Evolutionary conservation across 1,140 invertebrate species (phyloP), one percentile per base, ranked within the genome.

Genomic region (Bombus pyrosoma): DNA sequence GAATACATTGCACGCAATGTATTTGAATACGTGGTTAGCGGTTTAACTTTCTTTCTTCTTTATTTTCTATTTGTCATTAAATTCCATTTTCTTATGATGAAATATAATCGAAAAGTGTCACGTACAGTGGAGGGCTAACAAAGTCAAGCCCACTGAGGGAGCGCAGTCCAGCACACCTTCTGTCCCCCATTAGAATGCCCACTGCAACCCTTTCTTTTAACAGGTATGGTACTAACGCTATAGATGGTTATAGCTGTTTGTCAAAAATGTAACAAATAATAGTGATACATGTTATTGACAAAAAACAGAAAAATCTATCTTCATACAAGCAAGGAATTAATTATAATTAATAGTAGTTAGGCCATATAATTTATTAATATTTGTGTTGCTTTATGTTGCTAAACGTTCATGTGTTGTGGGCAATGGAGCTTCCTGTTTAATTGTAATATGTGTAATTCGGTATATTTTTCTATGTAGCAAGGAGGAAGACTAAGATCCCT

Each of bases 171-270:
- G 96, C 97, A 79, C 95, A 96, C 95, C 96, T 97, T 94, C 96
- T 97, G 89, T 97, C 97, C 93, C 97, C 97, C 93, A 97, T 97
- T 95, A 96, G 96, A 95, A 97, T 97, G 96, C 96, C 97, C 91
- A 95, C 92, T 86, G 75, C 96, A 93, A 96, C 95, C 90, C 95
- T 97, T 91, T 97, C 96, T 89, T 97, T 96, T 94, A 96, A 96
- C 96, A 98, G 97, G 97, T 98, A 97, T 76, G 91, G 89, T 92
- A 89, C 79, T 89, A 87, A 88, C 86, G 86, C 87, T 76, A 90
- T 76, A 88, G 74, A 82, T 34, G 71, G 66, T 80, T 77, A 86
- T 66, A 69, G 57, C 28, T 76, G 66, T 80, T 69, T 53, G 47
- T 59, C 15, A 41, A 81, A 77, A 73, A 57, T 47, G 62, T 81